These are phyloP conservation scores for Iselma pallidipennis DNA, from an alignment of 2,888 invertebrate species.

Conservation along the genomic window DNA sequence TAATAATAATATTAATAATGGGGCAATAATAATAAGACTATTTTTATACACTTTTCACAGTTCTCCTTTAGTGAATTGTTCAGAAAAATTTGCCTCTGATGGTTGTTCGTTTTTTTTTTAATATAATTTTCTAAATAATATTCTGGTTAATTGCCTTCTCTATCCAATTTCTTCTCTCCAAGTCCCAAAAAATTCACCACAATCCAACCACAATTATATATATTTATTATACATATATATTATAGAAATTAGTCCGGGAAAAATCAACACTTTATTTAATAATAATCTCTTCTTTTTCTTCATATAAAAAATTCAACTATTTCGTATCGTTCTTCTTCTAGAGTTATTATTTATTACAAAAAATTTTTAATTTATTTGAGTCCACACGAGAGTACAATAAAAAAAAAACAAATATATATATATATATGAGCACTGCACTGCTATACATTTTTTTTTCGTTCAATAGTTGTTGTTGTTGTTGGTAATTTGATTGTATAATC, in stretches of 20 bases:
- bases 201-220: constrained; percentile 29
- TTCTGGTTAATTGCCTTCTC: constrained; percentile 13
- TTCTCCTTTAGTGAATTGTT: constrained; percentile 18
- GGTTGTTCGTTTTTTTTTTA: constrained; percentile 6
- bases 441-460: constrained; percentile 28
- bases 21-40: neutral
- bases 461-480: neutral
- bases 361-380: constrained; percentile 47
- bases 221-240: too few relatives aligned
- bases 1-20: too few relatives aligned
- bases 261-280: constrained; percentile 47
- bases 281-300: neutral
- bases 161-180: constrained; percentile 33
- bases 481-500: constrained; percentile 39
- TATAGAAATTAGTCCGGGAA: constrained; percentile 46
- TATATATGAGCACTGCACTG: constrained; percentile 54
- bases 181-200: constrained; percentile 35
- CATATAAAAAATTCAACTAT: constrained; percentile 40
- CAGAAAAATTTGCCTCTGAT: constrained; percentile 8
- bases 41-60: constrained; percentile 38
- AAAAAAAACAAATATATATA: too few relatives aligned
- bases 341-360: constrained; percentile 48
- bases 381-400: constrained; percentile 49
- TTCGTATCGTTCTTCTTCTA: constrained; percentile 37
- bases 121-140: constrained; percentile 20